phyloP scores from a whole-genome alignment of 2,797 vertebrate species.

The Ceryle rudis region DNA sequence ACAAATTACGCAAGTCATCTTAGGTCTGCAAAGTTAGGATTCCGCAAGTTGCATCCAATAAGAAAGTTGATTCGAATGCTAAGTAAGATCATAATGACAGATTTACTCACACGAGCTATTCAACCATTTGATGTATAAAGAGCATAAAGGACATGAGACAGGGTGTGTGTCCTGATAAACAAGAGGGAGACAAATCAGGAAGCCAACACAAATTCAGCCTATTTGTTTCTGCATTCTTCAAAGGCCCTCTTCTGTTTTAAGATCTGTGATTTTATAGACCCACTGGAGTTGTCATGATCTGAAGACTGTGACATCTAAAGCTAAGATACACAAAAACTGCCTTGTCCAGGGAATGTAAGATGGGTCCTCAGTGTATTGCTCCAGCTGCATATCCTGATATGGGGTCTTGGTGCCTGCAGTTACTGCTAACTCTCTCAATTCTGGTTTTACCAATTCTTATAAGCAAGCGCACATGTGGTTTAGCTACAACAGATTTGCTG shows the following conservation, averaged over 20 bases:
- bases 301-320: not conserved
- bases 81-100: not conserved
- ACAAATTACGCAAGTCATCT: not conserved
- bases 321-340: not conserved
- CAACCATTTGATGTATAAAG: conserved; percentile 10
- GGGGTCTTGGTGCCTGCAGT: not conserved
- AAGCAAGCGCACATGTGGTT: not conserved
- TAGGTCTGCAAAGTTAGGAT: not conserved
- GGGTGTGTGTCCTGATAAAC: conserved; percentile 20
- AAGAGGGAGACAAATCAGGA: not conserved
- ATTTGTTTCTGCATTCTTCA: conserved; percentile 34
- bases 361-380: not conserved
- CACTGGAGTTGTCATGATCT: not conserved
- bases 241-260: not conserved
- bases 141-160: not conserved
- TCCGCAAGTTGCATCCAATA: not conserved
- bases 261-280: not conserved
- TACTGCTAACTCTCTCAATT: not conserved
- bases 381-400: not conserved
- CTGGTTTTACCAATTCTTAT: not conserved
- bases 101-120: not conserved
- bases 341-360: accelerated
- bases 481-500: conserved; percentile 8
- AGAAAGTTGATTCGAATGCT: not conserved
- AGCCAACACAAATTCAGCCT: not conserved